A percentile compares a stretch with the other conserved stretches of the same genome.
phyloP scores from a whole-genome alignment of 2,113 vertebrate genomes.

The Pelobates fuscus region DNA sequence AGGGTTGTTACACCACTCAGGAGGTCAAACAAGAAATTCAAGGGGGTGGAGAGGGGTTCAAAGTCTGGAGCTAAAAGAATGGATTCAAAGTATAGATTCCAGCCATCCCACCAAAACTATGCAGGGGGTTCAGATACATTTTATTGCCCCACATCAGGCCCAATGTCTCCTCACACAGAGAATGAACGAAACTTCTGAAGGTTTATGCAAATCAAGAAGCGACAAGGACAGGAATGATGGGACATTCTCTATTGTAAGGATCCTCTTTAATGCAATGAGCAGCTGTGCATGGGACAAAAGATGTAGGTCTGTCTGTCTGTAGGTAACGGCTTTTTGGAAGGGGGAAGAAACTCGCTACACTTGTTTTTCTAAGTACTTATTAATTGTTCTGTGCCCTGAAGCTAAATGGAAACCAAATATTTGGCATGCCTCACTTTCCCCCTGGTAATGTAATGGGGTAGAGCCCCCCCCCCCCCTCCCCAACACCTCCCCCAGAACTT shows the following conservation, averaged over 20 bases:
- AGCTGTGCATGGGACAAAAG: too few relatives aligned
- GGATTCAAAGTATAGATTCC: too few relatives aligned
- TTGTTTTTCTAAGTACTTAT: background rate
- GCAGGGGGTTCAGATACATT: background rate
- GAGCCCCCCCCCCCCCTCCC: constrained; percentile 14
- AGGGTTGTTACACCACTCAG: background rate
- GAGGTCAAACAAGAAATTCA: too few relatives aligned
- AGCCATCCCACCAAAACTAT: background rate
- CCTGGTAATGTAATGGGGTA: constrained; percentile 1
- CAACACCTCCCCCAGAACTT: background rate
- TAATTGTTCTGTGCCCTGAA: background rate
- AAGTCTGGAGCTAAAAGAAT: too few relatives aligned
- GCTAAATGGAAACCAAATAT: background rate
- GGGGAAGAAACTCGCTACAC: background rate
- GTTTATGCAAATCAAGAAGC: too few relatives aligned
- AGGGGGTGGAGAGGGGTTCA: too few relatives aligned
- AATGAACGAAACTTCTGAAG: too few relatives aligned
- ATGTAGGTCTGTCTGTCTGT: background rate
- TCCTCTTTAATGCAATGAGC: too few relatives aligned
- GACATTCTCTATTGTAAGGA: too few relatives aligned
- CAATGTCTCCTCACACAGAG: too few relatives aligned
- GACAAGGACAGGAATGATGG: too few relatives aligned
- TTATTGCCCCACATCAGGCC: too few relatives aligned
- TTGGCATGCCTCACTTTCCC: background rate
- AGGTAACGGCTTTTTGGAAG: background rate